Conservation (phyloP, 2,888 invertebrate species). For the Tridacna crocea region DNA sequence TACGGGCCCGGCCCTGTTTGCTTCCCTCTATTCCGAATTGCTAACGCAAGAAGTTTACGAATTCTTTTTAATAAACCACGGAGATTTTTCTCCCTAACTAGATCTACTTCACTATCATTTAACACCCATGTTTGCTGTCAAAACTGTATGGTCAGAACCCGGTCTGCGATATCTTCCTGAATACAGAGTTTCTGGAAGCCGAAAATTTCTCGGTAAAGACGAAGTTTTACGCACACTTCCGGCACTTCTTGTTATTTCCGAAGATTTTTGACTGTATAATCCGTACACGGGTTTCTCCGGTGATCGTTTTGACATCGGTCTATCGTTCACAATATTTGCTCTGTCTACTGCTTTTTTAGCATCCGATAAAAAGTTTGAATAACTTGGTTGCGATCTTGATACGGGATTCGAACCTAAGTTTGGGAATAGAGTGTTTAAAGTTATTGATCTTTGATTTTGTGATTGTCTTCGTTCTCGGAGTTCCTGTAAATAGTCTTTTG, state of each 20-base stretch:
- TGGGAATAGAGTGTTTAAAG: constrained; percentile 12
- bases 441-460: constrained; percentile 14
- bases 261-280: neutral
- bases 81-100: too few species aligned
- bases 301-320: constrained; percentile 33
- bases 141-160: constrained; percentile 7
- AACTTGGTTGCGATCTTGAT: constrained; percentile 18
- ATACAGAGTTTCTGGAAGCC: constrained; percentile 39
- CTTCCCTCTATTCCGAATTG: too few species aligned
- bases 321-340: constrained; percentile 31
- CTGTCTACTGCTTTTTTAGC: constrained; percentile 51
- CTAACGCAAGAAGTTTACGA: too few species aligned
- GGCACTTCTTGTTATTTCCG: neutral
- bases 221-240: constrained; percentile 34
- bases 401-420: constrained; percentile 1
- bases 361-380: constrained; percentile 43
- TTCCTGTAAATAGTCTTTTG: constrained; percentile 38
- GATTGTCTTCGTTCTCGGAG: constrained; percentile 33
- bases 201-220: constrained; percentile 51
- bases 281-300: constrained; percentile 13
- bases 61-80: too few species aligned
- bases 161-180: constrained; percentile 16
- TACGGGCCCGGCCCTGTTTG: too few species aligned
- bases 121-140: constrained; percentile 4
- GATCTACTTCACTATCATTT: neutral